Percentiles rank a stretch among this genome's conserved stretches.
These are phyloP conservation scores for Teleopsis dalmanni DNA, from an alignment of 1,140 invertebrate genomes.

Conservation along the genomic window DNA sequence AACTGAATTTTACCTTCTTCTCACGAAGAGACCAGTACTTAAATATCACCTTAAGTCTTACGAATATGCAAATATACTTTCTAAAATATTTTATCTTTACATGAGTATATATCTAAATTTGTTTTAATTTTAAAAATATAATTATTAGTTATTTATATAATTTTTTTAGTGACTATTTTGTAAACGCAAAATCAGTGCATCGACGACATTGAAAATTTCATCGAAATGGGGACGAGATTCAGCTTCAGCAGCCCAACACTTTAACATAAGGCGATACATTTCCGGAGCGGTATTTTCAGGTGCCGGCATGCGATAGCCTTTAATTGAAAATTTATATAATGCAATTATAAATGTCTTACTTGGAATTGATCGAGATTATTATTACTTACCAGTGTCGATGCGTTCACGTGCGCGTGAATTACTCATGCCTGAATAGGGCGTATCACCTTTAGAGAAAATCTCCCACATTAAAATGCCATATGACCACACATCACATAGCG, in stretches of 20 bases:
- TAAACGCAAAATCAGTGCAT: slow-evolving; percentile 38
- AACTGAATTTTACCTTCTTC: too few relatives aligned
- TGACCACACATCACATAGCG: slow-evolving; percentile 96
- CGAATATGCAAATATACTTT: too few relatives aligned
- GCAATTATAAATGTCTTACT: neutral
- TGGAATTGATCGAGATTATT: too few relatives aligned
- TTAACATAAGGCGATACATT: slow-evolving; percentile 83
- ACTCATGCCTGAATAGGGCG: slow-evolving; percentile 88
- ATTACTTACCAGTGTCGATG: slow-evolving; percentile 72
- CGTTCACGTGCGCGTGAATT: slow-evolving; percentile 88
- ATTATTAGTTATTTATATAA: too few relatives aligned
- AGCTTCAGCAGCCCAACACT: slow-evolving; percentile 90
- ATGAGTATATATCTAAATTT: too few relatives aligned
- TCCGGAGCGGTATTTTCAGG: slow-evolving; percentile 81
- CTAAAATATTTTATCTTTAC: too few relatives aligned
- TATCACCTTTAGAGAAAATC: slow-evolving; percentile 88
- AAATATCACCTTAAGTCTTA: too few relatives aligned
- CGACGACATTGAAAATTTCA: slow-evolving; percentile 60
- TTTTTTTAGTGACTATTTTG: slow-evolving; percentile 31
- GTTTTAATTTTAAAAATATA: neutral
- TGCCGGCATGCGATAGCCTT: slow-evolving; percentile 88
- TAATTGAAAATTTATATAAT: slow-evolving; percentile 1
- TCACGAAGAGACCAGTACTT: too few relatives aligned
- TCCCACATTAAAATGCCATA: slow-evolving; percentile 96
- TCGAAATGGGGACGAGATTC: slow-evolving; percentile 87